Percentiles rank a stretch among this genome's conserved stretches.
These are phyloP conservation scores for Drosophila aldrichi DNA, from an alignment of 2,888 invertebrate genomes.

Conservation along the genomic window DNA sequence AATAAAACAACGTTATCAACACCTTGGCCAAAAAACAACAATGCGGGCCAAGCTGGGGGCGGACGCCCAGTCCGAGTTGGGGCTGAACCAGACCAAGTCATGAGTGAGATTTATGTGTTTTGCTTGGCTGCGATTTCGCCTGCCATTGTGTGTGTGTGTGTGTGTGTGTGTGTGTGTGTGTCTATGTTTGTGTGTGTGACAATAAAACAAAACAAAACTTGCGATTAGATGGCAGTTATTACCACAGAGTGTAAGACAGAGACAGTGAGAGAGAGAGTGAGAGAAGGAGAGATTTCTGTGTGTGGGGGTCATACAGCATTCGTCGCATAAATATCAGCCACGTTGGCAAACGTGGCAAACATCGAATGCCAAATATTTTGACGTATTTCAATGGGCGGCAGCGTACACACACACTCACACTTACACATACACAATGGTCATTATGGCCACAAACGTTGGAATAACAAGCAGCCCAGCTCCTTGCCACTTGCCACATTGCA, in stretches of 20 bases:
- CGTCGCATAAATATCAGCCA: conserved; percentile 57
- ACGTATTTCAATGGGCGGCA: conserved; percentile 67
- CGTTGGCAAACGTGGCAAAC: conserved; percentile 70
- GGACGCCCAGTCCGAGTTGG: conserved; percentile 14
- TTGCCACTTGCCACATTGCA: conserved; percentile 57
- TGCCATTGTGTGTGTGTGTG: conserved; percentile 16
- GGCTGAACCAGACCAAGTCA: conserved; percentile 56
- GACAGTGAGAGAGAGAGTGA: background rate
- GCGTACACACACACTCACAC: conserved; percentile 12
- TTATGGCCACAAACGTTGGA: conserved; percentile 72
- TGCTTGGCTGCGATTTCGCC: conserved; percentile 72
- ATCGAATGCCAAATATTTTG: conserved; percentile 82
- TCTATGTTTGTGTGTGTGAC: conserved; percentile 48
- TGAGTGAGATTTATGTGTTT: conserved; percentile 81
- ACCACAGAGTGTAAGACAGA: conserved; percentile 20
- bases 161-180: conserved; percentile 7
- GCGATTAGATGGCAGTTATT: conserved; percentile 78
- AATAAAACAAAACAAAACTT: conserved; percentile 79
- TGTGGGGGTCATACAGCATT: conserved; percentile 15
- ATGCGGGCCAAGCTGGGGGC: conserved; percentile 27
- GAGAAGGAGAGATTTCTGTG: background rate
- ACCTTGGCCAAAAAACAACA: conserved; percentile 59
- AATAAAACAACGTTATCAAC: conserved; percentile 75
- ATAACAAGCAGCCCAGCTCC: conserved; percentile 57
- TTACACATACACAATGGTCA: conserved; percentile 60